Evolutionary conservation across 2,888 invertebrate genomes (phyloP), one percentile per base, ranked within the genome.

Genomic region (Chelonus formosanus): DNA sequence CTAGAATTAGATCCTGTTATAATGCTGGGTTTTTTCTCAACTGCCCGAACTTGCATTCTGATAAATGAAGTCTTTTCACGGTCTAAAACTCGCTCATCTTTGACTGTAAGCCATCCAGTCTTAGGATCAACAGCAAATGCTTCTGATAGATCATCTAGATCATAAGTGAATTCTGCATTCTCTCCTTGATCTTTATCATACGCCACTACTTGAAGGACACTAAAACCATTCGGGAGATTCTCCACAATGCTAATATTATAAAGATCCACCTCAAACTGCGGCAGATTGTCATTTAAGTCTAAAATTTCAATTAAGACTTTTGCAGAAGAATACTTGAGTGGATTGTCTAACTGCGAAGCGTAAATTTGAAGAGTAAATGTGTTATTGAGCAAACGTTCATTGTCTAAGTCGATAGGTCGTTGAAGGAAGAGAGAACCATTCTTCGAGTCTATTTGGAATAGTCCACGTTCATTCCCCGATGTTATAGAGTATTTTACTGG

Each of bases 211-310:
- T 78, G 89, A 35, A 90, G 81, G 4, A 90, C 90, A 74, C 89
- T 90, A 76, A 90, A 90, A 2, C 95, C 95, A 74, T 93, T 94
- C 0, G 95, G 95, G 36, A 95, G 85, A 81, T 96, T 96, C 81
- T 96, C 96, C 52, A 95, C 95, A 70, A 96, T 95, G 73, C 95
- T 95, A 71, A 96, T 95, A 75, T 95, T 95, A 80, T 96, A 95
- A 76, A 93, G 90, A 76, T 94, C 94, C 0, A 93, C 94, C 80
- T 95, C 95, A 73, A 96, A 96, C 75, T 93, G 92, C 0, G 95
- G 95, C 32, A 92, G 85, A 81, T 95, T 95, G 79, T 95, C 95
- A 76, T 95, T 94, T 6, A 94, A 83, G 76, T 94, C 94, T 45
- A 91, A 78, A 3, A 94, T 85, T 82, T 93, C 89, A 0, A 94